These are phyloP conservation scores for Disparrhopalites patrizii DNA, from an alignment of 2,888 invertebrate genomes.

Conservation along the genomic window DNA sequence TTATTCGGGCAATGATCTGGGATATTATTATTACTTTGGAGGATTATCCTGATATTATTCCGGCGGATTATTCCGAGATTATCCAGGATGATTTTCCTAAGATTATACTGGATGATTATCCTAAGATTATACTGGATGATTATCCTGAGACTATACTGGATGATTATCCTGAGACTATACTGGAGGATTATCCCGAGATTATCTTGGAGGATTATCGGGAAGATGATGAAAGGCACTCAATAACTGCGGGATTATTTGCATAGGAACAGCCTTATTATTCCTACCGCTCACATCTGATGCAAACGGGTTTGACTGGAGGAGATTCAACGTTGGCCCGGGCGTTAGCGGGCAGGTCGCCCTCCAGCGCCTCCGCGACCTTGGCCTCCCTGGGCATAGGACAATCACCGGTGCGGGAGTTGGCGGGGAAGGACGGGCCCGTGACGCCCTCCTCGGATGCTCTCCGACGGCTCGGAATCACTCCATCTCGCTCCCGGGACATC, in stretches of 20 bases:
- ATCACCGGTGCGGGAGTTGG: conserved; percentile 15
- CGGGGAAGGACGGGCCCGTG: neutral
- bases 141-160: too few relatives aligned
- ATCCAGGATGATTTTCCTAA: too few relatives aligned
- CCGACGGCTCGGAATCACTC: conserved; percentile 40
- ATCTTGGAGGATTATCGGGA: neutral
- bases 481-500: conserved; percentile 47
- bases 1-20: too few relatives aligned
- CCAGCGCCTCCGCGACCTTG: conserved; percentile 42
- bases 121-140: too few relatives aligned
- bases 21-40: too few relatives aligned
- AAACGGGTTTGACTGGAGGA: conserved; percentile 51
- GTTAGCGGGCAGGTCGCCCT: conserved; percentile 45
- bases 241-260: neutral
- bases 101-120: too few relatives aligned
- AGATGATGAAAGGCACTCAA: neutral
- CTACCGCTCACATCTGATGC: conserved; percentile 61
- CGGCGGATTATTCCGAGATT: too few relatives aligned
- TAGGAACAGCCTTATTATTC: conserved; percentile 52
- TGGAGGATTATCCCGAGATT: too few relatives aligned
- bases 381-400: conserved; percentile 41
- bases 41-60: too few relatives aligned
- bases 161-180: too few relatives aligned
- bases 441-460: conserved; percentile 39
- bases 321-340: conserved; percentile 62